Evolutionary conservation across 1,140 invertebrate genomes (phyloP).

Genomic region (Pristionchus pacificus): DNA sequence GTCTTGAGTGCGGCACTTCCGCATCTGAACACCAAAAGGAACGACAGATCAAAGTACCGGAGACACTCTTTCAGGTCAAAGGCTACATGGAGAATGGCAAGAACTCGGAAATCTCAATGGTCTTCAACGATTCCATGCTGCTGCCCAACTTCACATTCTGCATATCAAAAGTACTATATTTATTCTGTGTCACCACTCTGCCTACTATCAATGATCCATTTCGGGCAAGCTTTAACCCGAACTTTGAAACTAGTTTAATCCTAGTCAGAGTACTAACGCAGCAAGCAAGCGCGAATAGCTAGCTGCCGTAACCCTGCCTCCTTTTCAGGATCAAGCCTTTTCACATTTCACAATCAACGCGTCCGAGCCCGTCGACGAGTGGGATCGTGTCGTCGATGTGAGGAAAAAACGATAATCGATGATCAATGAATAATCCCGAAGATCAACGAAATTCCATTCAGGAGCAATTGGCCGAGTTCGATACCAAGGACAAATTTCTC

Average conservation of each 20-base stretch:
- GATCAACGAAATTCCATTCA: too few relatives aligned
- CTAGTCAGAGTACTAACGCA: too few relatives aligned
- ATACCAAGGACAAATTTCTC: conserved; percentile 32
- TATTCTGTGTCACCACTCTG: too few relatives aligned
- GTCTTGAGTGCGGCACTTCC: too few relatives aligned
- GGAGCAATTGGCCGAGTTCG: conserved; percentile 31
- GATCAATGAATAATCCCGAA: too few relatives aligned
- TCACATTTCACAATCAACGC: conserved; percentile 35
- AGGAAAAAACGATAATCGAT: not conserved
- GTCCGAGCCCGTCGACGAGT: conserved; percentile 29
- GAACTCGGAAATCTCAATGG: conserved; percentile 35
- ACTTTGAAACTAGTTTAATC: too few relatives aligned
- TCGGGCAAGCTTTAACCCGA: too few relatives aligned
- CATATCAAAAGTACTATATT: too few relatives aligned
- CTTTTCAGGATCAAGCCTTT: conserved; percentile 33
- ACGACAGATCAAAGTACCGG: conserved; percentile 15
- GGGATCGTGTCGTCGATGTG: conserved; percentile 34
- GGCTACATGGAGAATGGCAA: conserved; percentile 37
- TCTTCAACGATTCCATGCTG: conserved; percentile 40
- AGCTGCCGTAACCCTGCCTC: too few relatives aligned
- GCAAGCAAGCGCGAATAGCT: too few relatives aligned
- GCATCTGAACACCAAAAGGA: too few relatives aligned
- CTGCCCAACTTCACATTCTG: conserved; percentile 42
- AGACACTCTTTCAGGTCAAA: conserved; percentile 25
- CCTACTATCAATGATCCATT: too few relatives aligned